A percentile compares a stretch with the other conserved stretches of the same genome.
phyloP scores from a whole-genome alignment of 2,888 invertebrate genomes.

The Tanytarsus gracilentus region DNA sequence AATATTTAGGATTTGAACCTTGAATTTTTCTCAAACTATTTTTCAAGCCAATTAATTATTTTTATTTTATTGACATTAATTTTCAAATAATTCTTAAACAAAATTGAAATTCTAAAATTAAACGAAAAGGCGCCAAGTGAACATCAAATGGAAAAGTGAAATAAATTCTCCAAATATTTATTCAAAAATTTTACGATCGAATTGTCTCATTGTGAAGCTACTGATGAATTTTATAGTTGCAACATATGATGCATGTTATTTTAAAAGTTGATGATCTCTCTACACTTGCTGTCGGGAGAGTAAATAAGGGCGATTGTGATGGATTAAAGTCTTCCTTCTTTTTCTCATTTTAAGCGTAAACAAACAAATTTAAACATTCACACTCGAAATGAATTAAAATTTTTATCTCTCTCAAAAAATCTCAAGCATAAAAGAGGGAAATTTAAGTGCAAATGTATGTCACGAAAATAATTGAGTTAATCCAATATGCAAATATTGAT shows the following conservation, averaged over 20 bases:
- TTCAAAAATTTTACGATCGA: too few species aligned
- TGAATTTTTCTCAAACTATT: too few species aligned
- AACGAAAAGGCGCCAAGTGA: conserved; percentile 7
- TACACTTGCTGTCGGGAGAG: too few species aligned
- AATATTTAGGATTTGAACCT: too few species aligned
- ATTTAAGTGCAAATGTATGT: conserved; percentile 4
- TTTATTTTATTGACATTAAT: too few species aligned
- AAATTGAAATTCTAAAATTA: too few species aligned
- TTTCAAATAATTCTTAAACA: too few species aligned
- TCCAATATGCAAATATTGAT: neutral
- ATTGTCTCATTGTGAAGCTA: too few species aligned
- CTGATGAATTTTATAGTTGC: neutral
- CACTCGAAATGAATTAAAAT: neutral
- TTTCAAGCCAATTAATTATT: too few species aligned
- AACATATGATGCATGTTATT: neutral
- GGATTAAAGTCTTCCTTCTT: conserved; percentile 3
- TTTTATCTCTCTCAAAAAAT: neutral
- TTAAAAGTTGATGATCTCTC: too few species aligned
- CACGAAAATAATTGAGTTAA: too few species aligned
- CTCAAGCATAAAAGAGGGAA: neutral
- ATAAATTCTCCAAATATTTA: conserved; percentile 5
- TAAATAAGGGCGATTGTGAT: conserved; percentile 5
- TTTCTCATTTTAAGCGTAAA: conserved; percentile 2
- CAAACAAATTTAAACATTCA: neutral
- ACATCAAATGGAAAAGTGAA: neutral